Evolutionary conservation across 2,113 vertebrate species (phyloP), one percentile per base, ranked within the genome.

Genomic region (Tringa solitaria): DNA sequence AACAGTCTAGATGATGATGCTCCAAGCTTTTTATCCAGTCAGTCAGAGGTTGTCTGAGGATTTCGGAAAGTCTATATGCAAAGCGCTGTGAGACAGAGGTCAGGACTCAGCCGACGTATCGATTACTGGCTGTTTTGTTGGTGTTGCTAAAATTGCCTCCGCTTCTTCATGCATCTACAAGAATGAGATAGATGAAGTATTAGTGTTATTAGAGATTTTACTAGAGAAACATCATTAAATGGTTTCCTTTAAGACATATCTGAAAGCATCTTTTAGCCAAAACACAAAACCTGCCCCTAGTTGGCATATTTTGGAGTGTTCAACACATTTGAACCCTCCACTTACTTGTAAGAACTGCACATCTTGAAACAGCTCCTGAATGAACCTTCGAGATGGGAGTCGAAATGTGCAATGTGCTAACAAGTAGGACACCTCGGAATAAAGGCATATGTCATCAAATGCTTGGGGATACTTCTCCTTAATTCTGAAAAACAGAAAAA

Each of bases 331-430:
- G 30, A 60, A 72, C 27, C 6, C 26, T 84, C 54, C 59, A 78
- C 98, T 98, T 97, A 99, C 99, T 91, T 99, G 99, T 98, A 99
- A 98, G 98, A 99, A 99, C 93, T 99, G 99, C 89, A 99, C 99
- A 90, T 99, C 99, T 80, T 99, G 99, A 98, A 99, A 99, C 13
- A 99, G 98, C 83, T 99, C 99, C 97, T 99, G 99, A 97, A 99
- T 99, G 97, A 99, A 99, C 80, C 99, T 99, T 81, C 99, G 98
- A 28, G 99, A 99, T 6, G 98, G 98, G 91, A 99, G 98, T 83
- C 99, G 99, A 97, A 99, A 99, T 59, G 99, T 99, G 96, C 99
- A 99, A 95, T 99, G 99, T 65, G 99, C 98, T 95, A 99, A 96
- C 94, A 99, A 97, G 97, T 99, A 98, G 61, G 99, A 99, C 41